Percentiles rank a stretch among this genome's conserved stretches.
Conservation (phyloP, 1,140 invertebrate species). For the Drosophila teissieri region DNA sequence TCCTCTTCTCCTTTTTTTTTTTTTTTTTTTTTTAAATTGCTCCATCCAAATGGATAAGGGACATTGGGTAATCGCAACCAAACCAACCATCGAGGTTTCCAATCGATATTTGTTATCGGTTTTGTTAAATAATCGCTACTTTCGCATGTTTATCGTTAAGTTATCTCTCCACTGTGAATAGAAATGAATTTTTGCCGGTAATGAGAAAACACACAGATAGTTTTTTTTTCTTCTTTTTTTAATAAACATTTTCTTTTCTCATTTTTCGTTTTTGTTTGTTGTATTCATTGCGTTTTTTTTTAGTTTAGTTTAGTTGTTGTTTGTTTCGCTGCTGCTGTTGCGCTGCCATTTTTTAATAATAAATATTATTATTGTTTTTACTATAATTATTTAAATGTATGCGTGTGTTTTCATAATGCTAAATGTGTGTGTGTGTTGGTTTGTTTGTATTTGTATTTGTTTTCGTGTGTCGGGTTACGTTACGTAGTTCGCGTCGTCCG, state of each 20-base stretch:
- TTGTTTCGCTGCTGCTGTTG: conserved; percentile 46
- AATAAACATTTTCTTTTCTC: conserved; percentile 72
- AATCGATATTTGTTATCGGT: conserved; percentile 13
- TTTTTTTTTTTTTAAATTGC: background rate
- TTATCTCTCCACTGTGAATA: conserved; percentile 37
- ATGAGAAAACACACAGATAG: conserved; percentile 57
- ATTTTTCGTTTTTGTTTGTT: conserved; percentile 55
- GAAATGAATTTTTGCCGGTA: conserved; percentile 20
- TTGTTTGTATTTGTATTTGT: conserved; percentile 14
- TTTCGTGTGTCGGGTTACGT: conserved; percentile 22
- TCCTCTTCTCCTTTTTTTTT: no score
- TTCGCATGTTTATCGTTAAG: conserved; percentile 1
- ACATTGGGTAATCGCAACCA: conserved; percentile 18
- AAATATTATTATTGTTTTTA: conserved; percentile 76
- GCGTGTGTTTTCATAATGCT: conserved; percentile 43
- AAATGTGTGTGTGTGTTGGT: conserved; percentile 38
- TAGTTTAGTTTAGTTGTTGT: conserved; percentile 47
- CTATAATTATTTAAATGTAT: conserved; percentile 75
- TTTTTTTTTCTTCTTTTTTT: conserved; percentile 60
- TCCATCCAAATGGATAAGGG: conserved; percentile 6
- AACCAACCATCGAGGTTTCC: conserved; percentile 24
- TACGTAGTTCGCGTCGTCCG: conserved; percentile 5
- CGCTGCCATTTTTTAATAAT: conserved; percentile 68
- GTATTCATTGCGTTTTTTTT: conserved; percentile 63
- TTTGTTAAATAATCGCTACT: conserved; percentile 7